A percentile compares a stretch with the other conserved stretches of the same genome.
Evolutionary conservation across 2,113 vertebrate species (phyloP).

Genomic region (Lepus timidus): DNA sequence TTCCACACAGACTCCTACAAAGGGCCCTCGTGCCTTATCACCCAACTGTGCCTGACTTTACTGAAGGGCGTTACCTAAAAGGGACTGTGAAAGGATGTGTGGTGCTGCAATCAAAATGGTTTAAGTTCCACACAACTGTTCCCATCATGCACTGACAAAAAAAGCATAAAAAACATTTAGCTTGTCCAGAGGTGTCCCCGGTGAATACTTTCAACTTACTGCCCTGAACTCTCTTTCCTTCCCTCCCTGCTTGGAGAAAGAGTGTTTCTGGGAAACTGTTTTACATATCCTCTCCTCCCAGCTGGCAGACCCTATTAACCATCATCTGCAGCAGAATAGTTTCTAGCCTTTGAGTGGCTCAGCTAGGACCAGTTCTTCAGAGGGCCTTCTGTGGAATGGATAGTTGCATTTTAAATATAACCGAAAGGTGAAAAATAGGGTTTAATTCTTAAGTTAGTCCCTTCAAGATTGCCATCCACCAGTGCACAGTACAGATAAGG

Average conservation of each 20-base stretch:
- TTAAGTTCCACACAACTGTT: not conserved
- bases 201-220: not conserved
- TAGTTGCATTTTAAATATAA: not conserved
- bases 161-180: not conserved
- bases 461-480: not conserved
- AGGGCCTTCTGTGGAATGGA: not conserved
- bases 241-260: not conserved
- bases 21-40: not conserved
- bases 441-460: not conserved
- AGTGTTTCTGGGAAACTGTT: not conserved
- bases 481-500: not conserved
- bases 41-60: not conserved
- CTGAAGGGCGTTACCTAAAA: not conserved
- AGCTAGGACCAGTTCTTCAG: not conserved
- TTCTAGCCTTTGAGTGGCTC: not conserved
- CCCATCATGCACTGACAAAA: not conserved
- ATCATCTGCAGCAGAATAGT: not conserved
- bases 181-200: not conserved
- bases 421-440: not conserved
- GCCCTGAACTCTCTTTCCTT: too few relatives aligned
- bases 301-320: not conserved
- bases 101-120: not conserved
- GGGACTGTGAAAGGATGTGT: not conserved
- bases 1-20: not conserved
- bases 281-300: not conserved